Conservation (phyloP, 2,797 vertebrate genomes). For the Tolypeutes matacus region DNA sequence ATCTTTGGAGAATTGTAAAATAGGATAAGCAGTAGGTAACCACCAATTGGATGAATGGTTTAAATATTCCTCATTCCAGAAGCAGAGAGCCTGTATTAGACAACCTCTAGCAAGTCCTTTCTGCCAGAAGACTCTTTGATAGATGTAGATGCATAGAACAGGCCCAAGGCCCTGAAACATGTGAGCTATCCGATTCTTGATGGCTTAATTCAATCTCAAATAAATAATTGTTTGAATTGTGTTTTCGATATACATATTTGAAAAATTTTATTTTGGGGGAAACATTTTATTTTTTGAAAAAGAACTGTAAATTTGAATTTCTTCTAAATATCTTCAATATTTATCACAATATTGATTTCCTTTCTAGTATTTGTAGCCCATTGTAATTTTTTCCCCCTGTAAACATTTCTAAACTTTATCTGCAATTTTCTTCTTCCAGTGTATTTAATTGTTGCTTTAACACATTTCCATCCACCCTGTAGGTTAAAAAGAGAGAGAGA, state of each 20-base stretch:
- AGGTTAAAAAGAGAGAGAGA: neutral
- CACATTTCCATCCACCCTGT: neutral
- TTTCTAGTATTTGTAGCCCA: slow-evolving; percentile 41
- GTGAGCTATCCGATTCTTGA: slow-evolving; percentile 1
- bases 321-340: slow-evolving; percentile 41
- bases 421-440: slow-evolving; percentile 44
- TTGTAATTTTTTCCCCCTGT: slow-evolving; percentile 37
- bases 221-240: slow-evolving; percentile 39
- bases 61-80: slow-evolving; percentile 27
- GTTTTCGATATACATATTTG: slow-evolving; percentile 30
- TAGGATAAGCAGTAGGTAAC: slow-evolving; percentile 16
- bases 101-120: neutral
- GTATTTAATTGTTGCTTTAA: slow-evolving; percentile 20
- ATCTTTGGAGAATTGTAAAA: slow-evolving; percentile 38
- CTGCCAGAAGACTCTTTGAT: neutral
- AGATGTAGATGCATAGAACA: neutral
- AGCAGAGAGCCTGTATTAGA: slow-evolving; percentile 52
- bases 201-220: neutral
- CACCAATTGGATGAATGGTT: neutral
- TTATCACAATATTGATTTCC: slow-evolving; percentile 64
- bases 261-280: slow-evolving; percentile 54
- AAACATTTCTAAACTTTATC: neutral
- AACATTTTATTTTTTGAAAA: slow-evolving; percentile 50
- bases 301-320: slow-evolving; percentile 58
- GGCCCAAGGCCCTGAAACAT: neutral